A percentile compares a stretch with the other conserved stretches of the same genome.
Evolutionary conservation across 2,797 vertebrate genomes (phyloP).

Genomic region (Lagocephalus sceleratus): DNA sequence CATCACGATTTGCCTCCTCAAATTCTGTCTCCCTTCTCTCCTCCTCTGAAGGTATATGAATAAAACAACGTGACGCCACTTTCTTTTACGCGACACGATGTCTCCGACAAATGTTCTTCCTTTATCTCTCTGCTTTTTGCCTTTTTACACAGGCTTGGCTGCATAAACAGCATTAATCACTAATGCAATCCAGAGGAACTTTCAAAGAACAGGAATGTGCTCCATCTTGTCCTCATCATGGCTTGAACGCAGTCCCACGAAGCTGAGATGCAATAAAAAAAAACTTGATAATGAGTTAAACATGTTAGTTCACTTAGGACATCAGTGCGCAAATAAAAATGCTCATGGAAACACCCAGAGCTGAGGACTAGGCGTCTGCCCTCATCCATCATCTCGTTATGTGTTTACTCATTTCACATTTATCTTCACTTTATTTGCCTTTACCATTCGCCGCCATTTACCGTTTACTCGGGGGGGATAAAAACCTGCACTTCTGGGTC

Average conservation of each 20-base stretch:
- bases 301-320: background rate
- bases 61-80: slow-evolving; percentile 6
- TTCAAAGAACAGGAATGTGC: slow-evolving; percentile 16
- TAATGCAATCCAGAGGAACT: slow-evolving; percentile 36
- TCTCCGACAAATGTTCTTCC: slow-evolving; percentile 14
- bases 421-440: too few relatives aligned
- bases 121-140: slow-evolving; percentile 5
- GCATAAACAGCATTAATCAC: slow-evolving; percentile 37
- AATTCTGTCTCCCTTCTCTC: slow-evolving; percentile 1
- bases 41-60: slow-evolving; percentile 4
- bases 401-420: too few relatives aligned
- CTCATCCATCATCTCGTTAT: too few relatives aligned
- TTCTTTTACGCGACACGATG: slow-evolving; percentile 21
- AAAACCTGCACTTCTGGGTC: too few relatives aligned
- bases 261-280: slow-evolving; percentile 9
- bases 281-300: background rate
- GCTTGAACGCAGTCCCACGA: slow-evolving; percentile 8
- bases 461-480: too few relatives aligned
- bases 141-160: slow-evolving; percentile 23
- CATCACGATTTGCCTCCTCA: background rate
- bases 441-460: too few relatives aligned
- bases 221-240: slow-evolving; percentile 18
- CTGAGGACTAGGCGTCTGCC: background rate
- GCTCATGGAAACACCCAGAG: slow-evolving; percentile 2
- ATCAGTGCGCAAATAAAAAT: slow-evolving; percentile 7